phyloP scores from a whole-genome alignment of 2,797 vertebrate genomes.

The Melanotaenia pygmaea region DNA sequence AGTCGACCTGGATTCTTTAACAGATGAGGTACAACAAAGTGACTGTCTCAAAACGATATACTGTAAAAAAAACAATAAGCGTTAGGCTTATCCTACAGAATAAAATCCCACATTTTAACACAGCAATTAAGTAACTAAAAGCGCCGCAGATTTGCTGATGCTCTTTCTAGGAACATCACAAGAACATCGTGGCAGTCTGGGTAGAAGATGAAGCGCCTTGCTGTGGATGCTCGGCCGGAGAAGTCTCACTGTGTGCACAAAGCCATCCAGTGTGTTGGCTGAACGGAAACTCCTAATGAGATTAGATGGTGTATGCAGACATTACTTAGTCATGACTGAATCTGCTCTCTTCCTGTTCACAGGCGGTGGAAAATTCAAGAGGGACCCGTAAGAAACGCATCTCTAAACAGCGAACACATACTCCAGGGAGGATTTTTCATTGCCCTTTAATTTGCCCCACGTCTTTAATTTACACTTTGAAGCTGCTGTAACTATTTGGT shows the following conservation, averaged over 20 bases:
- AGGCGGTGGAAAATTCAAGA: slow-evolving; percentile 91
- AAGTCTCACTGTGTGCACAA: slow-evolving; percentile 83
- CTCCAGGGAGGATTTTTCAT: background rate
- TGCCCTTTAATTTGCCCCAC: slow-evolving; percentile 17
- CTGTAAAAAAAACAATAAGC: background rate
- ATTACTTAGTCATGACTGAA: slow-evolving; percentile 97
- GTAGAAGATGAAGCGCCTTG: slow-evolving; percentile 51
- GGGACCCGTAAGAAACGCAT: slow-evolving; percentile 81
- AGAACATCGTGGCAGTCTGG: slow-evolving; percentile 70
- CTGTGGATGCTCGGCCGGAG: slow-evolving; percentile 69
- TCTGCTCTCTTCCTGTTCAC: slow-evolving; percentile 92
- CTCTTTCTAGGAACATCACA: slow-evolving; percentile 63
- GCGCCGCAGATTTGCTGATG: background rate
- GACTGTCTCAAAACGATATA: background rate
- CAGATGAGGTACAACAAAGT: background rate
- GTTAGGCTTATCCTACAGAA: background rate
- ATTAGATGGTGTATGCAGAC: slow-evolving; percentile 96
- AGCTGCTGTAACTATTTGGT: slow-evolving; percentile 36
- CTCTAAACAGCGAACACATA: slow-evolving; percentile 24
- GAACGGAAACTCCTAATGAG: slow-evolving; percentile 98
- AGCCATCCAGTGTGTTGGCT: slow-evolving; percentile 91
- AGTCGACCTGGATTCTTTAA: background rate
- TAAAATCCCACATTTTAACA: background rate
- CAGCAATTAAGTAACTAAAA: background rate
- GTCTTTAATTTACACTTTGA: background rate